Base-by-base conservation (phyloP, 1,140 invertebrate genomes). In the Sitobion miscanthi region DNA sequence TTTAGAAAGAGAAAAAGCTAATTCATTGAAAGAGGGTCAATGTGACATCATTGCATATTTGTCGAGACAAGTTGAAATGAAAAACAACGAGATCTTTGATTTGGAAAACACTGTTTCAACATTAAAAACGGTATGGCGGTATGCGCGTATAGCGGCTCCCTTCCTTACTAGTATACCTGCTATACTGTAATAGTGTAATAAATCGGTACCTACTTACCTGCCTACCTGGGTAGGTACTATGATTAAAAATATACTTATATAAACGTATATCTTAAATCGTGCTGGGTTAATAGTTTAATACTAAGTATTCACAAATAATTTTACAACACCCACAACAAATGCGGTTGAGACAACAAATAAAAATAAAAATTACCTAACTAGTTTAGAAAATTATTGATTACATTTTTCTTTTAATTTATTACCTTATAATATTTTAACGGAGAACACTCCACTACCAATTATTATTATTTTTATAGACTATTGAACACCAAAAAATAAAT, bases 401-500 rank as follows among this genome's bases (percentile, higher is more conserved):
- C 62, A 69, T n/a, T 69, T n/a, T 14, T 69, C 25, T 69, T 69
- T 69, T 4, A 30, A 69, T 69, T 11, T n/a, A 69, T 30, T 14
- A 62, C 57, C 57, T 42, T 42, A 47, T 69, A 69, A 69, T 69
- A n/a, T 69, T n/a, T 11, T 42, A 42, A 4, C 42, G 42, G 42
- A 42, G 2, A 4, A 42, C 42, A 42, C 42, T 42, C 42, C 42
- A 3, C 42, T 42, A 42, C 42, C 30, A 47, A 47, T 47, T 54
- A 54, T 54, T 23, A 54, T 14, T 54, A 6, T 21, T 89, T 52
- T 38, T 21, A 38, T 85, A 93, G 91, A 93, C 91, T 54, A 85
- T 93, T 54, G 91, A 93, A 93, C 91, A 93, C 17, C 91, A 93
- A 93, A 93, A 93, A 93, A 83, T 42, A 3, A 93, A 52, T 23